Base-by-base conservation (phyloP, 2,797 vertebrate genomes). In the Apogon talboti region DNA sequence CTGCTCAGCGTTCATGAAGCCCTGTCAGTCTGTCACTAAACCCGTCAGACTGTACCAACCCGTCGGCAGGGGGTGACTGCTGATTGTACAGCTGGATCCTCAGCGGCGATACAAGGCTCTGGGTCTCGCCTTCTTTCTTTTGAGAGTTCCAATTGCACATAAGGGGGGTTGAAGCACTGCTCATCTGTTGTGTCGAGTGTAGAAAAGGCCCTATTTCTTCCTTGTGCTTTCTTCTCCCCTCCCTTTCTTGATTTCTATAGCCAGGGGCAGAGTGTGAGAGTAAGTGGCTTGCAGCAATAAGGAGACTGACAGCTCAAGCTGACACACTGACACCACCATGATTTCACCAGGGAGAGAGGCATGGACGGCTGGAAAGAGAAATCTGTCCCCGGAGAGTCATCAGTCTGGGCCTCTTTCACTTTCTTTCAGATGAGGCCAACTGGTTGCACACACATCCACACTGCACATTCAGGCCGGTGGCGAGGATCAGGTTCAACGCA, bases 241-340 rank as follows among this genome's bases (percentile, higher is more conserved):
- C 55, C 48, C 49, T 45, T 21, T 28, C n/a, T 19, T 51, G 38
- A 51, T 46, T 65, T 48, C 11, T 76, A 64, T 40, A 62, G 69
- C 66, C 77, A 68, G 76, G 58, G 68, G 71, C 66, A 60, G 68
- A 57, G 71, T 55, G 64, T 54, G 62, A 70, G 76, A 74, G 81
- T 62, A 79, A 84, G 68, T 83, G 88, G 82, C 87, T 90, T 43
- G 78, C 76, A 84, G 81, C 84, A 74, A 87, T 76, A 45, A 73
- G 76, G 62, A 82, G 86, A 90, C 81, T 84, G 83, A 88, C 88
- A 90, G 91, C 73, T 88, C 66, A 66, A 79, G 81, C 80, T 87
- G 83, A 93, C 82, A 83, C 62, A 47, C 79, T 76, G 84, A 86
- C 86, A 91, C 87, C 70, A 54, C 74, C 57, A 59, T 89, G 86